Base-by-base conservation (phyloP, 2,797 vertebrate species). In the Protosalanx chinensis region DNA sequence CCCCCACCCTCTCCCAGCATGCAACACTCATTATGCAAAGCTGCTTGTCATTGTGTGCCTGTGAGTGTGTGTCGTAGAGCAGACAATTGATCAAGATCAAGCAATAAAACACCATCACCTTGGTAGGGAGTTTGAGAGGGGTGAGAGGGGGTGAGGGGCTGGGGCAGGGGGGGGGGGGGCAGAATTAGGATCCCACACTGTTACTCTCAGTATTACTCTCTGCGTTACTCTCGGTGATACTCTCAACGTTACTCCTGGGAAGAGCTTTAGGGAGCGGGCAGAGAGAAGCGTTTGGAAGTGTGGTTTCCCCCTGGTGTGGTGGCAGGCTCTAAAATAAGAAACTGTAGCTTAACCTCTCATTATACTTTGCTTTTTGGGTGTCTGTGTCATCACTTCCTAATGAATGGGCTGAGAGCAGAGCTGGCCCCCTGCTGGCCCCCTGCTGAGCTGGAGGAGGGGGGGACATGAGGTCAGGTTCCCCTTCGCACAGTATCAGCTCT, bases 11-110 rank as follows among this genome's bases (percentile, higher is more conserved):
- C 78, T 90, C 90, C 81, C 89, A 89, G 87, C 85, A 88, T 82
- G 87, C 68, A 63, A 69, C 72, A 81, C 84, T 93, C 83, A 92
- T 93, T 92, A 93, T 91, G 87, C 77, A 89, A 90, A 91, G 85
- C 73, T 76, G 73, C 75, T 81, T 85, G 80, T 80, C 84, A 78
- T 79, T 79, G 12, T 46, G 41, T 46, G 41, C 7, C 12, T 32
- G 70, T 85, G 84, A 84, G 86, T 82, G 85, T 90, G 79, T 90
- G 80, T 84, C 75, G 75, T 77, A 85, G 84, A 77, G 76, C 81
- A 85, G 78, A 88, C 85, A 86, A 85, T 90, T 88, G 87, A 88
- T 92, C 85, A 88, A 88, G 87, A 88, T 92, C 86, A 88, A 88
- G 86, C 86, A 84, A 84, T 84, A 81, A 82, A 86, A 81, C 82